These are phyloP conservation scores for Tenthredo notha DNA, from an alignment of 2,888 invertebrate genomes.

Conservation along the genomic window DNA sequence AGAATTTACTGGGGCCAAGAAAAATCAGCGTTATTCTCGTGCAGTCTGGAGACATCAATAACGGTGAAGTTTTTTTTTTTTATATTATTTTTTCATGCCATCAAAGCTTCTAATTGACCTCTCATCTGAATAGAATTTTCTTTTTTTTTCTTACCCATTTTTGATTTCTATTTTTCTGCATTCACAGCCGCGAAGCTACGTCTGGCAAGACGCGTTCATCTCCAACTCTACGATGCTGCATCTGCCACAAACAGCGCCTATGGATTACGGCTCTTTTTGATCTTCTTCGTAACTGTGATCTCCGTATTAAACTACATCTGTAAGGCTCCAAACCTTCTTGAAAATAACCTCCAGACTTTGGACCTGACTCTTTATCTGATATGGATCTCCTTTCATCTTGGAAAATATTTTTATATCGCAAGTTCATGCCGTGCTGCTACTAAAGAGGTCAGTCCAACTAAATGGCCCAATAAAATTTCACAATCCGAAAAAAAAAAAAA, in stretches of 20 bases:
- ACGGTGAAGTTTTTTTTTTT: slow-evolving; percentile 35
- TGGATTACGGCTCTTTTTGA: slow-evolving; percentile 25
- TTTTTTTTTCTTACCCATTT: background rate
- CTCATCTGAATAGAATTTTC: background rate
- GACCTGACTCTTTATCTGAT: slow-evolving; percentile 31
- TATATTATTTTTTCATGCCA: background rate
- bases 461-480: background rate
- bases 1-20: background rate
- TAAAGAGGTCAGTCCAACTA: background rate
- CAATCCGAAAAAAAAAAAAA: background rate
- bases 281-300: slow-evolving; percentile 18
- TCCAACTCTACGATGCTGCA: slow-evolving; percentile 40
- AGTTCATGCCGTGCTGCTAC: slow-evolving; percentile 14
- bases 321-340: background rate
- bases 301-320: background rate
- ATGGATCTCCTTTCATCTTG: slow-evolving; percentile 26
- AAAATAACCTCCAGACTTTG: background rate
- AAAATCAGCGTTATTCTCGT: slow-evolving; percentile 36
- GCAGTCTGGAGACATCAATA: slow-evolving; percentile 21
- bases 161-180: background rate
- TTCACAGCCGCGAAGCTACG: slow-evolving; percentile 24
- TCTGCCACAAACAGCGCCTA: background rate
- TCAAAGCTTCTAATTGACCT: too few species aligned
- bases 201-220: slow-evolving; percentile 34
- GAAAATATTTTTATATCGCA: slow-evolving; percentile 30